phyloP scores from a whole-genome alignment of 1,140 invertebrate species.

The Brachionus sp. region DNA sequence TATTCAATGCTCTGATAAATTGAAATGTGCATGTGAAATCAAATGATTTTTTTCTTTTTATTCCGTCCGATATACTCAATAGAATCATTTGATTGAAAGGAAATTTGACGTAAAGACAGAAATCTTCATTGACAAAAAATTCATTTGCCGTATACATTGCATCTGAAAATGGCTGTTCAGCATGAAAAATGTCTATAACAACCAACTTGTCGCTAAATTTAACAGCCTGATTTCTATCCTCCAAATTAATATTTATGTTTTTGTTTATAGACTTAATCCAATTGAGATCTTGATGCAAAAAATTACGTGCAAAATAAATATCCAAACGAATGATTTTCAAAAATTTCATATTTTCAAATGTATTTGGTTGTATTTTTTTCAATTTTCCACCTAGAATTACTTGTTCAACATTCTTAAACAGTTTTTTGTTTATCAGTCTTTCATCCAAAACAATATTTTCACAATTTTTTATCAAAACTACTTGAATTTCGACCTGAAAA shows the following conservation, averaged over 20 bases:
- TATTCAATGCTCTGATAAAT: background rate
- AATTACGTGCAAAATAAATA: conserved; percentile 9
- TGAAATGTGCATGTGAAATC: background rate
- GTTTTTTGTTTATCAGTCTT: no score
- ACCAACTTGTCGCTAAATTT: background rate
- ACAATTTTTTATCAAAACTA: no score
- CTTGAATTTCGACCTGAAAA: no score
- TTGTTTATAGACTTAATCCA: conserved; percentile 5
- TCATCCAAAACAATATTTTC: no score
- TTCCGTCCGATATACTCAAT: background rate
- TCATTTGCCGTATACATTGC: background rate
- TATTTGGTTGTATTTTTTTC: no score
- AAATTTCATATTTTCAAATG: no score
- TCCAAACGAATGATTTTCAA: no score
- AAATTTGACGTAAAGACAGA: background rate
- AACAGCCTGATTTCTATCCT: background rate
- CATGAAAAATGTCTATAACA: background rate
- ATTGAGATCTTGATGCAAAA: background rate
- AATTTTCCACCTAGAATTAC: no score
- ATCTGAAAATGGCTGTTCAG: background rate
- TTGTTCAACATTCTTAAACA: no score
- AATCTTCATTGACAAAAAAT: background rate
- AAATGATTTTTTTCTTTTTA: background rate
- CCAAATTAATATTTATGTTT: background rate
- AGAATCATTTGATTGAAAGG: background rate